Base-by-base conservation (phyloP, 2,888 invertebrate species). In the Drosophila tanythrix region DNA sequence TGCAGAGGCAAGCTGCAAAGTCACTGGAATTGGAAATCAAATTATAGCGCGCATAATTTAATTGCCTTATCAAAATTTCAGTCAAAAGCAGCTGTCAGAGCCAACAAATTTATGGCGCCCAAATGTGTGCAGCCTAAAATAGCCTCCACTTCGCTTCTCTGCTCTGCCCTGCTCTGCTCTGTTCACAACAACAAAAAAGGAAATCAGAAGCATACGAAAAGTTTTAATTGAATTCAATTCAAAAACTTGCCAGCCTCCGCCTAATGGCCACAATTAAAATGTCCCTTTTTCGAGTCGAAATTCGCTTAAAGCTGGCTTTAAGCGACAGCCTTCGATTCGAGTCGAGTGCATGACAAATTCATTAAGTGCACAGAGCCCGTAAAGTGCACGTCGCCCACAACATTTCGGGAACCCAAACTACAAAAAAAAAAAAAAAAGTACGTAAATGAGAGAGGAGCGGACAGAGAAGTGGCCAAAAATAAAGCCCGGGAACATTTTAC, bases 141-240 rank as follows among this genome's bases (percentile, higher is more conserved):
- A 0, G 0, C 11, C 11, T 36, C 8, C 38, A 7, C 8, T 10
- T 10, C 15, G 2, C 38, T 46, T 0, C 25, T 3, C 1, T 46
- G 3, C 21, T 8, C 15, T 25, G 3, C 21, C 4, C 15, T 25
- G 21, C 21, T 43, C 13, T 21, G n/a, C n/a, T 40, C 40, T 33
- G 36, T n/a, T 11, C 40, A 43, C 11, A 46, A 36, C n/a, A 61
- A 36, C 3, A 15, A 27, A 27, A 27, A 46, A 62, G 50, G 43
- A 60, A 59, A 48, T 25, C 36, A 66, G 57, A 43, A 36, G 40
- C 64, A 61, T 63, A 52, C 58, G 68, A 73, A 87, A 87, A 88
- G 73, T 87, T 87, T 89, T 89, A 87, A 87, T 87, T 87, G 84
- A 88, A 89, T 88, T 87, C 79, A 76, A 73, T 88, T 77, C 70